These are phyloP conservation scores for Alosa sapidissima DNA, from an alignment of 2,797 vertebrate species.

Conservation along the genomic window DNA sequence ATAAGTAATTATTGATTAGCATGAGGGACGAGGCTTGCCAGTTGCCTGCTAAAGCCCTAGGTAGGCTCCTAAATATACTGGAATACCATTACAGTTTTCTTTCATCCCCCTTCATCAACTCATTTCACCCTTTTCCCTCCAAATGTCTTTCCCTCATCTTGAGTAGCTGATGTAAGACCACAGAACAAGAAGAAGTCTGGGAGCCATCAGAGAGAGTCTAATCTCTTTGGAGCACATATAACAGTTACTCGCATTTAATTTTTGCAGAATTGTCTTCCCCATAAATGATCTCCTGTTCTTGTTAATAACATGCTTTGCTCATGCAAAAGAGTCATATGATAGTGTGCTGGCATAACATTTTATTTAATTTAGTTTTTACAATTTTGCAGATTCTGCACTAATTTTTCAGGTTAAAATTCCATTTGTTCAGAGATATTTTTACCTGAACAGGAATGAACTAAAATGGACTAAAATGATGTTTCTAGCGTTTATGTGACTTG, in stretches of 20 bases:
- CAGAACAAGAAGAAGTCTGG: background rate
- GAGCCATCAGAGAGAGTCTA: background rate
- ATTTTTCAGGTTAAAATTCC: background rate
- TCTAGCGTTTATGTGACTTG: background rate
- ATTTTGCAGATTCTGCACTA: background rate
- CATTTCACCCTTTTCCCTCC: slow-evolving; percentile 33
- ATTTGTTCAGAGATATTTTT: background rate
- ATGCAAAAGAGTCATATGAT: background rate
- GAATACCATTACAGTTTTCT: slow-evolving; percentile 45
- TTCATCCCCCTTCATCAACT: slow-evolving; percentile 51
- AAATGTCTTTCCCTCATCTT: slow-evolving; percentile 20
- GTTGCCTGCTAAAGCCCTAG: slow-evolving; percentile 40
- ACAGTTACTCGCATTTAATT: background rate
- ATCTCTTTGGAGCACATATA: background rate
- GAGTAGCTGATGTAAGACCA: slow-evolving; percentile 26
- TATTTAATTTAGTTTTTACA: no score
- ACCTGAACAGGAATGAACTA: background rate
- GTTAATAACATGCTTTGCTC: background rate
- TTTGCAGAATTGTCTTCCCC: background rate
- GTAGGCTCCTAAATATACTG: slow-evolving; percentile 50
- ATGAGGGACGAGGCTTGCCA: slow-evolving; percentile 49
- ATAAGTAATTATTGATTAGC: slow-evolving; percentile 60
- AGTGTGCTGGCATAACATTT: background rate
- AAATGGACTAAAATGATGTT: background rate
- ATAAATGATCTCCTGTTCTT: background rate